A percentile compares a stretch with the other conserved stretches of the same genome.
phyloP scores from a whole-genome alignment of 2,113 vertebrate species.

The Muntiacus muntjak region DNA sequence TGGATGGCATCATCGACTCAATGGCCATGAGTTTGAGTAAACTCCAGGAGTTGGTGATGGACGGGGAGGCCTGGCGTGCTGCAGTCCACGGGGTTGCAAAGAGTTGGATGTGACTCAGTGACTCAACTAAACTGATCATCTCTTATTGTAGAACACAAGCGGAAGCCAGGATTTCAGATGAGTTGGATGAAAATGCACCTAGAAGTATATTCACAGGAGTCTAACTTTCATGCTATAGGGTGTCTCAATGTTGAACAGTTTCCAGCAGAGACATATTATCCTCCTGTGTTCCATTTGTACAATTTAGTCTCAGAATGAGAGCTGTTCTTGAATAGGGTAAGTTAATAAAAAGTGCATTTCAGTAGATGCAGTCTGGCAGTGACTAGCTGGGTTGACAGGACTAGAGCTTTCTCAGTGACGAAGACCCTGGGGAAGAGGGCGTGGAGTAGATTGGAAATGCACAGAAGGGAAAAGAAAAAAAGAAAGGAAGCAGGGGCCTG shows the following conservation, averaged over 20 bases:
- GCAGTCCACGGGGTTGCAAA: neutral
- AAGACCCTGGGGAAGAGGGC: neutral
- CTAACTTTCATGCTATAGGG: neutral
- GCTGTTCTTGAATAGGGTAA: neutral
- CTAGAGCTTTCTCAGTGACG: neutral
- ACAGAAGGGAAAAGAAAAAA: neutral
- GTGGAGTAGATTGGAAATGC: neutral
- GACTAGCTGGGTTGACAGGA: neutral
- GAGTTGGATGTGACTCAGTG: neutral
- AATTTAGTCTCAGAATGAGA: neutral
- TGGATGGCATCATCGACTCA: neutral
- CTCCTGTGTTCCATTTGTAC: neutral
- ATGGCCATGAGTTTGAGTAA: neutral
- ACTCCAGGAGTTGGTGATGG: neutral
- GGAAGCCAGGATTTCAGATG: neutral
- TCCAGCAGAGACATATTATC: neutral
- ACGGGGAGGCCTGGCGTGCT: neutral
- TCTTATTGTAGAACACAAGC: neutral
- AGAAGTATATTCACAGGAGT: neutral
- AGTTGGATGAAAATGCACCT: neutral
- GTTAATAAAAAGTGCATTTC: neutral
- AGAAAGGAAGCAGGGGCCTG: accelerated
- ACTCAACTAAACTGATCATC: neutral
- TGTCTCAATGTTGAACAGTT: neutral
- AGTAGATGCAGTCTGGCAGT: neutral